Conservation (phyloP, 2,797 vertebrate genomes). For the Epinephelus coioides region DNA sequence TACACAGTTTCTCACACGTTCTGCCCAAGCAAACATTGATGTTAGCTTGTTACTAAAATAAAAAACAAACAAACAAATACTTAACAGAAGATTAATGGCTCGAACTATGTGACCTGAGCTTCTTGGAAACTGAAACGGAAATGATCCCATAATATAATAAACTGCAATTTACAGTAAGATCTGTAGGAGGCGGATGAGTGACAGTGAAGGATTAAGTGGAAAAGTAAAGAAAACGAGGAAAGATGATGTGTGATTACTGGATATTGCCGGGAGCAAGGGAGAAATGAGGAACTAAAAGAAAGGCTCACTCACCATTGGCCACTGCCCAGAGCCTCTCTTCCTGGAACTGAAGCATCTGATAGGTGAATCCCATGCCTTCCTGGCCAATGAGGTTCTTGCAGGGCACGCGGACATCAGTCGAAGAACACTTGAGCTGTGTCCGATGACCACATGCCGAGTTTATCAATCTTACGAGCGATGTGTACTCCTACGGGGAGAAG, state of each 20-base stretch:
- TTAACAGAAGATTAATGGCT: constrained; percentile 13
- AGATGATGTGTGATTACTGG: not conserved
- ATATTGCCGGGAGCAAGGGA: not conserved
- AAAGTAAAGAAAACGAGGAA: not conserved
- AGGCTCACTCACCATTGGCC: constrained; percentile 84
- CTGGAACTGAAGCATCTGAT: constrained; percentile 94
- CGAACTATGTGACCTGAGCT: constrained; percentile 23
- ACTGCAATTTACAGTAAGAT: constrained; percentile 1
- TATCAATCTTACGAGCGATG: constrained; percentile 89
- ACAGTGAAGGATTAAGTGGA: not conserved
- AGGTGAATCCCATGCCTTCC: constrained; percentile 92
- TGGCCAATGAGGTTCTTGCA: constrained; percentile 89
- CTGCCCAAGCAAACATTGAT: constrained; percentile 23
- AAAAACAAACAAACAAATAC: constrained; percentile 19
- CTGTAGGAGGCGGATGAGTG: not conserved
- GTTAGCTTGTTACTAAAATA: constrained; percentile 1
- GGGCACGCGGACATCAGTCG: constrained; percentile 89
- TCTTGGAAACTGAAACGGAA: constrained; percentile 9
- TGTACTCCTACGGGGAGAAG: constrained; percentile 82
- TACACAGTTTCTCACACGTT: not conserved
- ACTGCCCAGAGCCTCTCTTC: constrained; percentile 89
- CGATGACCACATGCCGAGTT: constrained; percentile 90
- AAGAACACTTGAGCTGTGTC: constrained; percentile 91
- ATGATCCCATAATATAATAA: not conserved
- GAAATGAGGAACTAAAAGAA: not conserved